Evolutionary conservation across 2,113 vertebrate genomes (phyloP).

Genomic region (Bos indicus): DNA sequence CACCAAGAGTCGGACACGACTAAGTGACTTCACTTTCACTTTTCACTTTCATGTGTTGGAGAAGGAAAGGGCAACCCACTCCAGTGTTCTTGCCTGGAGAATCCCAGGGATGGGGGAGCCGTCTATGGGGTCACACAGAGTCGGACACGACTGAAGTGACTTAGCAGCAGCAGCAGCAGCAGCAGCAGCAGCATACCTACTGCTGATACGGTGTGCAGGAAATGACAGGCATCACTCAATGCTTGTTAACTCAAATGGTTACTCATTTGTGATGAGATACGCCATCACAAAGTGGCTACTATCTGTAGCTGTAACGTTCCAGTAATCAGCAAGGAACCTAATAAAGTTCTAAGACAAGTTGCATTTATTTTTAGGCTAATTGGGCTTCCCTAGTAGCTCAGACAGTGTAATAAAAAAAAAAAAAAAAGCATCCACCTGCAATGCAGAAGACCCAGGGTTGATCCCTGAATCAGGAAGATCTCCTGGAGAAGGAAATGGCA

Average conservation of each 20-base stretch:
- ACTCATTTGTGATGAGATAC: background rate
- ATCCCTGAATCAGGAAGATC: background rate
- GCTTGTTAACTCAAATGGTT: background rate
- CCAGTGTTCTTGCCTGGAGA: too few species aligned
- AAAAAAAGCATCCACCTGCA: background rate
- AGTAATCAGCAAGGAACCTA: background rate
- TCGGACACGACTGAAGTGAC: too few species aligned
- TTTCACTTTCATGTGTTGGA: too few species aligned
- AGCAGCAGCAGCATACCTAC: background rate
- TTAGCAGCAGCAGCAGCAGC: too few species aligned
- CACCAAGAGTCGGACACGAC: too few species aligned
- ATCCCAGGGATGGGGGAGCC: too few species aligned
- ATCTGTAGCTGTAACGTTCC: background rate
- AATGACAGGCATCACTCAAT: background rate
- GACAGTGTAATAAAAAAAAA: background rate
- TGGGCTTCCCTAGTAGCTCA: background rate
- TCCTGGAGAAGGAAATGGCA: background rate
- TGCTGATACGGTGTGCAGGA: background rate
- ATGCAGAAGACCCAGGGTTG: background rate
- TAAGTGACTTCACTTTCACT: too few species aligned
- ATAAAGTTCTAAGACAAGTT: background rate
- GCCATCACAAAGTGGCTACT: background rate
- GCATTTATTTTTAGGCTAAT: background rate
- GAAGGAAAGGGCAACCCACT: too few species aligned
- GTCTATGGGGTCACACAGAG: too few species aligned